Evolutionary conservation across 2,113 vertebrate genomes (phyloP).

Genomic region (Myotis lucifugus): DNA sequence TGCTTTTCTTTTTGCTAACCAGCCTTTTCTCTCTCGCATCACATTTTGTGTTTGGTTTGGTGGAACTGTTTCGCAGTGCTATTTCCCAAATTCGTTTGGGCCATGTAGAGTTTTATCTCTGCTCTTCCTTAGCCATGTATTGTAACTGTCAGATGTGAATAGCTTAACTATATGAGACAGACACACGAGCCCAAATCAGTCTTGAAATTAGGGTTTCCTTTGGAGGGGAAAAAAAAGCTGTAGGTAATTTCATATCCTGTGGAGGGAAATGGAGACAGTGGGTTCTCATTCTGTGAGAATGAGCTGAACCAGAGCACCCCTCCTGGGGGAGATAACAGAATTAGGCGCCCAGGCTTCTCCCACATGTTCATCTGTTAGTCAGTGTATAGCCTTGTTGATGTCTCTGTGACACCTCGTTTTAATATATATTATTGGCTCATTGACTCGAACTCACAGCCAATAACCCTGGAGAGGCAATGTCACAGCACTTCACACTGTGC

Average conservation of each 20-base stretch:
- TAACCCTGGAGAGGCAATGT: neutral
- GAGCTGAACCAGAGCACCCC: too few species aligned
- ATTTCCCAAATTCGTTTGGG: neutral
- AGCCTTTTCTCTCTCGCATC: neutral
- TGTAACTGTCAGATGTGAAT: neutral
- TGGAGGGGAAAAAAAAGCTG: neutral
- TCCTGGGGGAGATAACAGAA: neutral
- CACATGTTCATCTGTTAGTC: neutral
- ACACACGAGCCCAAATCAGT: neutral
- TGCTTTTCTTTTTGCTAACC: neutral
- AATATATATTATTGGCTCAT: neutral
- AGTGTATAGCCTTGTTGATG: neutral
- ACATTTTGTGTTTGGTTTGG: neutral
- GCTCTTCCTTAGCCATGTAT: neutral
- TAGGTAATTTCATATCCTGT: neutral
- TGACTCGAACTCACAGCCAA: neutral
- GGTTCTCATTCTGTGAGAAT: neutral
- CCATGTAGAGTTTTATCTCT: conserved; percentile 8
- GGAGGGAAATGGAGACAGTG: neutral
- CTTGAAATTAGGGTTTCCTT: conserved; percentile 9
- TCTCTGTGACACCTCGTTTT: neutral
- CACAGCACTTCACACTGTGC: neutral
- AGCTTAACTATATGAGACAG: neutral
- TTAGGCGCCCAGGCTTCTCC: too few species aligned
- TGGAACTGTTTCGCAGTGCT: neutral